Evolutionary conservation across 2,888 invertebrate species (phyloP).

Genomic region (Trissoscelio sp.): DNA sequence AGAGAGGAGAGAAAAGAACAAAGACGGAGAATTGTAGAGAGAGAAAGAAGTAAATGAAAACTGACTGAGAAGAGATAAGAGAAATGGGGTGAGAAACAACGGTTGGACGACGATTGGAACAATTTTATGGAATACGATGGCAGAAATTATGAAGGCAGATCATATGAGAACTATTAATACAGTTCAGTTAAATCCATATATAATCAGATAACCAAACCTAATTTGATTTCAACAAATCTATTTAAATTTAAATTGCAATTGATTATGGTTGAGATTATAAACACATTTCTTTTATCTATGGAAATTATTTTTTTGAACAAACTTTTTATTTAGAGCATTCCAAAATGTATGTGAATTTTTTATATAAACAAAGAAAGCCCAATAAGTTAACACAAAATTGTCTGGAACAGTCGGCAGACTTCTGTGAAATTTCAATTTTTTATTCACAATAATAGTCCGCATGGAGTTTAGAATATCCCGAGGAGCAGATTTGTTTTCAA

Average conservation of each 20-base stretch:
- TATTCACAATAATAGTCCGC: too few species aligned
- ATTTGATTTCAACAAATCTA: background rate
- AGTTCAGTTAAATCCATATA: background rate
- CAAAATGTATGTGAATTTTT: too few species aligned
- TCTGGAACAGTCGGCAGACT: too few species aligned
- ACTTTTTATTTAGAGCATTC: too few species aligned
- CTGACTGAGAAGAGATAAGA: constrained; percentile 1
- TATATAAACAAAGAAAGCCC: too few species aligned
- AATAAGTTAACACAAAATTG: too few species aligned
- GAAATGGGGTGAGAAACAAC: constrained; percentile 15
- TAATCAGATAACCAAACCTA: background rate
- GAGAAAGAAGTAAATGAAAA: constrained; percentile 43
- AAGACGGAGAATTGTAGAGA: background rate
- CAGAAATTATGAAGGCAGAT: constrained; percentile 51
- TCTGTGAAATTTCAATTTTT: too few species aligned
- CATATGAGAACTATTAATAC: background rate
- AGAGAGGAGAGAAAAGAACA: constrained; percentile 24
- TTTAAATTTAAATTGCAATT: background rate
- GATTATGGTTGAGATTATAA: too few species aligned
- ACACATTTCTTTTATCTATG: too few species aligned
- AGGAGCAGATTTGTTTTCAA: too few species aligned
- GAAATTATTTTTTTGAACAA: too few species aligned
- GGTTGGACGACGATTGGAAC: background rate
- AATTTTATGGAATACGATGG: constrained; percentile 26
- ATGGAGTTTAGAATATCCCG: too few species aligned